phyloP scores from a whole-genome alignment of 2,113 vertebrate genomes.

The Tragelaphus strepsiceros region DNA sequence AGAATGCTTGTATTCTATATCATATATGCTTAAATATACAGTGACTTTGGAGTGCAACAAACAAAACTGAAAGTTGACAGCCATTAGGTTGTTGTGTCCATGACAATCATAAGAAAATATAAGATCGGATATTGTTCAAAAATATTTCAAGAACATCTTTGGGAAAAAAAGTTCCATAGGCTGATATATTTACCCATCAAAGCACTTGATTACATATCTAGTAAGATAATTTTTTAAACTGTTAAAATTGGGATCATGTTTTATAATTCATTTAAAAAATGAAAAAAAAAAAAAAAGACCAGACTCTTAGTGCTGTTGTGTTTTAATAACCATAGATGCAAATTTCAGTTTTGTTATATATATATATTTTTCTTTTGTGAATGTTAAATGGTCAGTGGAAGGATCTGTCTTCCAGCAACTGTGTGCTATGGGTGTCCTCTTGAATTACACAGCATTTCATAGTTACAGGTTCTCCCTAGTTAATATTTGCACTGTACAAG shows the following conservation, averaged over 20 bases:
- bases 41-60: slow-evolving; percentile 67
- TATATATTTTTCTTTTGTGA: slow-evolving; percentile 58
- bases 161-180: background rate
- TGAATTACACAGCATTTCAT: slow-evolving; percentile 69
- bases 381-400: slow-evolving; percentile 51
- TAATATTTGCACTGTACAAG: slow-evolving; percentile 76
- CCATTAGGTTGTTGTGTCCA: background rate
- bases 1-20: slow-evolving; percentile 69
- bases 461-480: slow-evolving; percentile 63
- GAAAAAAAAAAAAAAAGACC: background rate
- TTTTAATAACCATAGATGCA: slow-evolving; percentile 27
- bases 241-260: slow-evolving; percentile 34
- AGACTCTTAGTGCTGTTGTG: background rate
- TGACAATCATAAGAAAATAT: slow-evolving; percentile 25
- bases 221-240: background rate
- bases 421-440: slow-evolving; percentile 58
- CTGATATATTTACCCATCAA: background rate
- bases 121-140: background rate
- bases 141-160: background rate
- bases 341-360: slow-evolving; percentile 75
- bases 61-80: slow-evolving; percentile 74
- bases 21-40: slow-evolving; percentile 52
- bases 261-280: background rate
- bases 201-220: background rate
- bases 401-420: slow-evolving; percentile 64